A percentile compares a stretch with the other conserved stretches of the same genome.
Conservation (phyloP, 2,797 vertebrate species). For the Halcyon chelicuti region DNA sequence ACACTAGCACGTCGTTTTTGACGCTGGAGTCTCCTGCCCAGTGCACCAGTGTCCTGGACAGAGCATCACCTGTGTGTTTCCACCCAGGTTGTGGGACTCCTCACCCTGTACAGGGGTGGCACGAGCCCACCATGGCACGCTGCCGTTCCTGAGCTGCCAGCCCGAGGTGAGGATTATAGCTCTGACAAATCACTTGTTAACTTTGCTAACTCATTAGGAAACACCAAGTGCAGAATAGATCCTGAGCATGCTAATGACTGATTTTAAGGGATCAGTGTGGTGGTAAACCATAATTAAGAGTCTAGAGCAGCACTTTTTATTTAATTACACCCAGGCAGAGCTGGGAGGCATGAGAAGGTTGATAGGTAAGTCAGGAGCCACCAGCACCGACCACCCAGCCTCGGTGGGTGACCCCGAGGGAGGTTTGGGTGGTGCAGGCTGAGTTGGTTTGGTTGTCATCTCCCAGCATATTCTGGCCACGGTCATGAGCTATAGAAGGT, state of each 20-base stretch:
- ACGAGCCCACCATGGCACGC: fast-evolving
- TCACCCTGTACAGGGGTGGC: fast-evolving
- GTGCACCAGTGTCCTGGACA: neutral
- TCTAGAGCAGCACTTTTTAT: constrained; percentile 5
- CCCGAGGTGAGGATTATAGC: constrained; percentile 1
- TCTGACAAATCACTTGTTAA: constrained; percentile 20
- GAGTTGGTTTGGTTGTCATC: neutral
- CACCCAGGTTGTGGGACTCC: neutral
- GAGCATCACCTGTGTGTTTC: neutral
- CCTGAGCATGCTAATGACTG: constrained; percentile 53
- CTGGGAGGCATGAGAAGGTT: neutral
- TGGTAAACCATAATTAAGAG: constrained; percentile 55
- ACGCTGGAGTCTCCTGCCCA: neutral
- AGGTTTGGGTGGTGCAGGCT: neutral
- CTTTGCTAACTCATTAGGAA: constrained; percentile 52
- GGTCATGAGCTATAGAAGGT: fast-evolving
- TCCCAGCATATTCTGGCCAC: fast-evolving
- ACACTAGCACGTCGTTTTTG: neutral
- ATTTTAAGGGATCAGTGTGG: constrained; percentile 60
- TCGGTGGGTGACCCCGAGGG: neutral
- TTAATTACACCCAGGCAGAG: neutral
- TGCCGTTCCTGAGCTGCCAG: neutral
- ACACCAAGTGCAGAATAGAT: constrained; percentile 10
- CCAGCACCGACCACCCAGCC: neutral
- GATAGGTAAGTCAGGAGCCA: neutral